phyloP scores from a whole-genome alignment of 2,113 vertebrate genomes.

The Entelurus aequoreus region DNA sequence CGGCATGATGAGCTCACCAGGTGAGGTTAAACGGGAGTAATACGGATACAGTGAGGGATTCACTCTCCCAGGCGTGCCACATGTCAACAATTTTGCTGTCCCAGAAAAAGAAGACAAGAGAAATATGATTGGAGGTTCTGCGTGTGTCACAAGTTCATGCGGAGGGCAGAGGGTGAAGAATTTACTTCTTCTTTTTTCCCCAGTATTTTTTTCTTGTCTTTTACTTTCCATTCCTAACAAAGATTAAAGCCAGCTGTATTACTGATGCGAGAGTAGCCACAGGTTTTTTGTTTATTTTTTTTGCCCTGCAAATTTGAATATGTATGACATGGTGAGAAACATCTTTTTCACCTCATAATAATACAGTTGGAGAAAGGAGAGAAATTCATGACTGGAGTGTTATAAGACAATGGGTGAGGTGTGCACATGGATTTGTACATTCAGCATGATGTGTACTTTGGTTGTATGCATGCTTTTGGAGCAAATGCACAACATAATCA shows the following conservation, averaged over 20 bases:
- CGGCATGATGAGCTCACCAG: background rate
- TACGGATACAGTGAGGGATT: constrained; percentile 19
- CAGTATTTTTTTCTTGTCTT: constrained; percentile 19
- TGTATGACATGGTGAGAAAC: constrained; percentile 30
- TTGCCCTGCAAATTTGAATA: constrained; percentile 34
- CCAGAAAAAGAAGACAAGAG: constrained; percentile 20
- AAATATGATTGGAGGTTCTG: constrained; percentile 17
- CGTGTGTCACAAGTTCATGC: constrained; percentile 52
- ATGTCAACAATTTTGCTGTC: constrained; percentile 32
- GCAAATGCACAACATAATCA: constrained; percentile 28
- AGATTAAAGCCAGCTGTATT: constrained; percentile 31
- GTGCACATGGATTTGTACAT: constrained; percentile 42
- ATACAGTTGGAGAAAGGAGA: background rate
- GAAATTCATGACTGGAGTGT: constrained; percentile 12
- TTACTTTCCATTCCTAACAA: constrained; percentile 23
- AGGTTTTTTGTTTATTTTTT: constrained; percentile 22
- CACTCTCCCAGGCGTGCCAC: constrained; percentile 33
- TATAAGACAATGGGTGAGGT: constrained; percentile 30
- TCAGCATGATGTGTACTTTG: constrained; percentile 25
- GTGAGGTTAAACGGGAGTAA: constrained; percentile 17
- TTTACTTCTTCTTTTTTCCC: constrained; percentile 16
- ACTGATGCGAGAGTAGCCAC: constrained; percentile 27
- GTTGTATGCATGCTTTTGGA: constrained; percentile 25
- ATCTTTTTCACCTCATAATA: constrained; percentile 6
- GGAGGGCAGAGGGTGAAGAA: constrained; percentile 34